These are phyloP conservation scores for Oreohelix idahoensis DNA, from an alignment of 1,140 invertebrate species.

Conservation along the genomic window DNA sequence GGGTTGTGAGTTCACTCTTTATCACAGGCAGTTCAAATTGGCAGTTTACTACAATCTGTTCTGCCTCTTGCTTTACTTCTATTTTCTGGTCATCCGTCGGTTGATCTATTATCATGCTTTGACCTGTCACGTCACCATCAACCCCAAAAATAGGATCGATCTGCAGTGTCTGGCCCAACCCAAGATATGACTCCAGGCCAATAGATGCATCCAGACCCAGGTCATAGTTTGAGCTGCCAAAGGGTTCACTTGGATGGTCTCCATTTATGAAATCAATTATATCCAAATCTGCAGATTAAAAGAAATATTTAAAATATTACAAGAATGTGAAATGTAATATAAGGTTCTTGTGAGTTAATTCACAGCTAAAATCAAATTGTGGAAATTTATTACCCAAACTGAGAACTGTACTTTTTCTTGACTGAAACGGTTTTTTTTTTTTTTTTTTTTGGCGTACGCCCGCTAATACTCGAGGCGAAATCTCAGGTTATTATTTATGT, in stretches of 20 bases:
- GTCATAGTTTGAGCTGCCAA: slow-evolving; percentile 22
- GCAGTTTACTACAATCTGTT: background rate
- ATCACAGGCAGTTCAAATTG: background rate
- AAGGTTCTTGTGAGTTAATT: too few species aligned
- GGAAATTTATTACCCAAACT: too few species aligned
- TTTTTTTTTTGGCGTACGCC: too few species aligned
- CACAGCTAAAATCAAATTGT: too few species aligned
- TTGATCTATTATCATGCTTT: background rate
- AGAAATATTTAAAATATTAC: too few species aligned
- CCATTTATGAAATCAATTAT: slow-evolving; percentile 28
- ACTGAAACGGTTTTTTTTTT: too few species aligned
- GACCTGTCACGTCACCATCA: background rate
- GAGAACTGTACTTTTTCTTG: too few species aligned
- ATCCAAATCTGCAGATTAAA: slow-evolving; percentile 34
- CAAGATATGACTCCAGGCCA: slow-evolving; percentile 16
- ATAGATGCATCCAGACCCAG: slow-evolving; percentile 14
- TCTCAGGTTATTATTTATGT: too few species aligned
- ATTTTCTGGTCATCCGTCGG: background rate
- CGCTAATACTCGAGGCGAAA: too few species aligned
- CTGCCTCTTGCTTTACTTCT: slow-evolving; percentile 21
- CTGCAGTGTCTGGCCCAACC: background rate
- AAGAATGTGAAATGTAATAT: too few species aligned
- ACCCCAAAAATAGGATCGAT: slow-evolving; percentile 9
- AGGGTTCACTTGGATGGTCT: background rate
- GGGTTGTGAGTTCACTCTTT: background rate